Percentiles rank a stretch among this genome's conserved stretches.
phyloP scores from a whole-genome alignment of 2,113 vertebrate genomes.

The Opisthocomus hoazin region DNA sequence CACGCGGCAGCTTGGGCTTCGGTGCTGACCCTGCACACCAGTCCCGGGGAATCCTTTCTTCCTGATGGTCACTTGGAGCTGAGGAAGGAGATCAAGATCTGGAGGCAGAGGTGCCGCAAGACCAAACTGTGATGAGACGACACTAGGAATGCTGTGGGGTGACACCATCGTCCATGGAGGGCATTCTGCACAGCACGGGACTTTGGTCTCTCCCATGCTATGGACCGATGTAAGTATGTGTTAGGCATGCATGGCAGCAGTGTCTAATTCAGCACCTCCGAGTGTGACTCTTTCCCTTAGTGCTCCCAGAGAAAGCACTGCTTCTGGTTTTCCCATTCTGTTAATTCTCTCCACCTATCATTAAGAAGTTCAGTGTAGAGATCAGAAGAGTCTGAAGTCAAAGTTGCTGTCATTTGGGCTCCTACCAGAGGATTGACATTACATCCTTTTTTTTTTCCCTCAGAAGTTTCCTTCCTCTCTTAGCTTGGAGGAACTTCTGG shows the following conservation, averaged over 20 bases:
- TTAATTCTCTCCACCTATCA: neutral
- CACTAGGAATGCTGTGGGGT: neutral
- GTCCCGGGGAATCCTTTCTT: neutral
- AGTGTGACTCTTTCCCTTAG: neutral
- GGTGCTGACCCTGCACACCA: rapidly evolving
- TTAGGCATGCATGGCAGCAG: neutral
- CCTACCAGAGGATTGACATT: neutral
- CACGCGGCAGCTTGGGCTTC: neutral
- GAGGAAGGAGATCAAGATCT: neutral
- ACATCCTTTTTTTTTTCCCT: neutral
- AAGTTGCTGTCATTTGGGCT: neutral
- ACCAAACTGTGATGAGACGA: rapidly evolving
- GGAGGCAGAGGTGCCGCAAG: neutral
- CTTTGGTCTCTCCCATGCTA: neutral
- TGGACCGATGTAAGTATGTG: rapidly evolving
- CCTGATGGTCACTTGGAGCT: neutral
- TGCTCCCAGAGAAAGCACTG: neutral
- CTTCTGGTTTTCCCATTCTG: neutral
- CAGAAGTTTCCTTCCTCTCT: neutral
- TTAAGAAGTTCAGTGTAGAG: neutral
- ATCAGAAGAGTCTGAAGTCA: neutral
- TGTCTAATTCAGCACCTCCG: neutral
- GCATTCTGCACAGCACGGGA: rapidly evolving
- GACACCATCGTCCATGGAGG: rapidly evolving
- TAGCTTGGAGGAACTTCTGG: neutral